These are phyloP conservation scores for Lasioglossum lativentre DNA, from an alignment of 2,888 invertebrate species.

Conservation along the genomic window DNA sequence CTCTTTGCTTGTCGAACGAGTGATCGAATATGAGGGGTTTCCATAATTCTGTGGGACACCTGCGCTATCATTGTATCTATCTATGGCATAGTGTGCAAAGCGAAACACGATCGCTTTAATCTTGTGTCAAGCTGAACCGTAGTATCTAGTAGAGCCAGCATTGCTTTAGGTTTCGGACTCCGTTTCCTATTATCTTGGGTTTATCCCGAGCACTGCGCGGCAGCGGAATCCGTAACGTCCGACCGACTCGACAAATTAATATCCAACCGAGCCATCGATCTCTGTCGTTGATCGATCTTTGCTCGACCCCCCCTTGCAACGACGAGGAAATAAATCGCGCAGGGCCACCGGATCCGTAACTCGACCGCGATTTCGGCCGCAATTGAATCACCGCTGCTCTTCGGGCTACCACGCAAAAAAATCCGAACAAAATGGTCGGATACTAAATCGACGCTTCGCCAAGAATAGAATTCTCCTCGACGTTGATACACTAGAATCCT, in stretches of 20 bases:
- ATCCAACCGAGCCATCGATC: slow-evolving; percentile 52
- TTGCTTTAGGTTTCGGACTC: not conserved
- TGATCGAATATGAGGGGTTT: not conserved
- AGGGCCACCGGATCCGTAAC: slow-evolving; percentile 47
- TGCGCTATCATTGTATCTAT: not conserved
- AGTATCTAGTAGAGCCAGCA: not conserved
- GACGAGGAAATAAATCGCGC: slow-evolving; percentile 61
- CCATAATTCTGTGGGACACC: not conserved
- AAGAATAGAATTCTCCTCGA: slow-evolving; percentile 48
- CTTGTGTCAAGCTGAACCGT: not conserved
- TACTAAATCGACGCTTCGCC: slow-evolving; percentile 58
- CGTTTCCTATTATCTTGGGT: slow-evolving; percentile 14
- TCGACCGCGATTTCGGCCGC: slow-evolving; percentile 59
- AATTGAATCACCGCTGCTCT: slow-evolving; percentile 61
- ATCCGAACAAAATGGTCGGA: slow-evolving; percentile 49
- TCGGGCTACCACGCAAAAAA: slow-evolving; percentile 44
- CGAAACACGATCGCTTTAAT: slow-evolving; percentile 1
- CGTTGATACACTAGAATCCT: slow-evolving; percentile 53
- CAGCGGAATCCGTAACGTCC: not conserved
- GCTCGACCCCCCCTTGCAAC: slow-evolving; percentile 23
- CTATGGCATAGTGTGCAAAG: not conserved
- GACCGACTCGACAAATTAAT: slow-evolving; percentile 44
- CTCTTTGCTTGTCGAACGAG: not conserved
- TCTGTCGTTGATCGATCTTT: slow-evolving; percentile 51
- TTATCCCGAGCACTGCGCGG: not conserved